These are phyloP conservation scores for Pseudanteris insignis DNA, from an alignment of 2,888 invertebrate species.

Conservation along the genomic window DNA sequence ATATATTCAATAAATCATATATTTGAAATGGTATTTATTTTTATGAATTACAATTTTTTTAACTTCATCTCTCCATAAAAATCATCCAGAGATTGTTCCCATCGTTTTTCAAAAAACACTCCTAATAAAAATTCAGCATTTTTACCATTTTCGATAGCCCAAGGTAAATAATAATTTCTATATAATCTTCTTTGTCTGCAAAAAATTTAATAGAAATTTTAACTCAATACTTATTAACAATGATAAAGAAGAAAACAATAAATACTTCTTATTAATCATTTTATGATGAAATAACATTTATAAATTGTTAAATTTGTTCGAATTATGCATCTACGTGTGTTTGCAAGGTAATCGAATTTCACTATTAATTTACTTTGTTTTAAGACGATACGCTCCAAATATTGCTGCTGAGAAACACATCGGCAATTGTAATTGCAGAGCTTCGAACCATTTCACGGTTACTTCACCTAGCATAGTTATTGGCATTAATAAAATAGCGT, in stretches of 20 bases:
- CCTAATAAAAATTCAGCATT: slow-evolving; percentile 83
- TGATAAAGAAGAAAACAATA: too few relatives aligned
- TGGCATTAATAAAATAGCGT: slow-evolving; percentile 90
- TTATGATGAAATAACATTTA: not conserved
- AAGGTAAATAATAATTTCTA: slow-evolving; percentile 80
- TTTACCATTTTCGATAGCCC: slow-evolving; percentile 83
- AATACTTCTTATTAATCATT: too few relatives aligned
- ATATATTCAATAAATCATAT: too few relatives aligned
- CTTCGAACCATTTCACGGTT: slow-evolving; percentile 97
- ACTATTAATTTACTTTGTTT: slow-evolving; percentile 74
- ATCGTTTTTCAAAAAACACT: slow-evolving; percentile 91
- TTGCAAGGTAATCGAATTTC: not conserved
- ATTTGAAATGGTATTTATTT: too few relatives aligned
- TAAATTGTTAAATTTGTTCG: not conserved
- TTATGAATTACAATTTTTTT: slow-evolving; percentile 48
- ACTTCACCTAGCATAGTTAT: slow-evolving; percentile 94
- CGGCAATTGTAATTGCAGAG: slow-evolving; percentile 91
- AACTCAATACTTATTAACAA: too few relatives aligned
- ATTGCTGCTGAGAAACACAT: slow-evolving; percentile 95
- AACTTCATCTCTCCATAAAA: slow-evolving; percentile 85
- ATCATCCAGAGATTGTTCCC: slow-evolving; percentile 86
- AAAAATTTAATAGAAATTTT: too few relatives aligned
- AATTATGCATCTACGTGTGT: not conserved
- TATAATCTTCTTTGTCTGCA: slow-evolving; percentile 81
- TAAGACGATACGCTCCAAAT: slow-evolving; percentile 88